Conservation (phyloP, 2,888 invertebrate species). For the Epinotia ramella region DNA sequence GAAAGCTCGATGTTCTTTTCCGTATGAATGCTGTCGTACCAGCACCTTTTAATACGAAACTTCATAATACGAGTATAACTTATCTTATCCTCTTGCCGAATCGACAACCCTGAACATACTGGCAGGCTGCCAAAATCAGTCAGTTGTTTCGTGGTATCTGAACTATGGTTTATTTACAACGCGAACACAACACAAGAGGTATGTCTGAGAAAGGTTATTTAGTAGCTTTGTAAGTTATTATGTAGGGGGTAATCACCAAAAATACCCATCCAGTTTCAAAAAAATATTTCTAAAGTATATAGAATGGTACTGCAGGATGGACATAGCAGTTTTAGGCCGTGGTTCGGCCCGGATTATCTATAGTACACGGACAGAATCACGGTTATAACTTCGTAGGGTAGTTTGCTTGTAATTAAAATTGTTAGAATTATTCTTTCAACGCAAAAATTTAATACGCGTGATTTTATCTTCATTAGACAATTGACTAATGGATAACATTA, state of each 20-base stretch:
- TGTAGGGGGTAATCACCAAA: neutral
- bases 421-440: neutral
- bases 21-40: too few species aligned
- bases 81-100: neutral
- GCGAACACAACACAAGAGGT: neutral
- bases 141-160: conserved; percentile 32
- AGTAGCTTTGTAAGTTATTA: conserved; percentile 1
- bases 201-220: neutral
- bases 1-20: too few species aligned
- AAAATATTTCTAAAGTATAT: too few species aligned
- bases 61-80: too few species aligned
- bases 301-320: too few species aligned
- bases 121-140: conserved; percentile 28
- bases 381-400: too few species aligned
- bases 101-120: conserved; percentile 28
- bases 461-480: neutral
- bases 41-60: too few species aligned
- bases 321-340: too few species aligned
- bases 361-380: too few species aligned
- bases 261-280: too few species aligned
- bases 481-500: neutral
- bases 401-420: too few species aligned
- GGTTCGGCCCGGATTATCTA: too few species aligned
- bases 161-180: neutral
- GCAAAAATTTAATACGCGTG: neutral